Evolutionary conservation across 2,888 invertebrate genomes (phyloP), one percentile per base, ranked within the genome.

Genomic region (Tetheella fluctuosa): DNA sequence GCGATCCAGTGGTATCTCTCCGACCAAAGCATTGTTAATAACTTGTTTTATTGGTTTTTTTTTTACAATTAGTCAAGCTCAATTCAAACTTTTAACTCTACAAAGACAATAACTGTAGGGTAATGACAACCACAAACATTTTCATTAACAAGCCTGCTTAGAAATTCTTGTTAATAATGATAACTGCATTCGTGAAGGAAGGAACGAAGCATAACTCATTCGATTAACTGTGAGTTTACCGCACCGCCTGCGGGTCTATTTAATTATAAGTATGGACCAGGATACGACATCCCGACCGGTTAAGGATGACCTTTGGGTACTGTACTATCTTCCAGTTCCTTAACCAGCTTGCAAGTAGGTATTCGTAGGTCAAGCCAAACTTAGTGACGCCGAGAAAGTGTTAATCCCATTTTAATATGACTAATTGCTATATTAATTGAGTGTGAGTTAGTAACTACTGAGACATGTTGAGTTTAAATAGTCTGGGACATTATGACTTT

Each of bases 171-270:
- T 84, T 84, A 86, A 83, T 81, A 73, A 84, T 81, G 80, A 86
- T 86, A 90, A 88, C 88, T 85, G 83, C 84, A 85, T 83, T 81
- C 79, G 74, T 69, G 70, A 62, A 77, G 58, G 60, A 58, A 64
- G 79, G 85, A 85, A 91, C 88, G 83, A 90, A 85, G 86, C 91
- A 87, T 91, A 91, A 89, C 91, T 91, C 90, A 92, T 91, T 91
- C 84, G 87, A 90, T 92, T 91, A 89, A 88, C 75, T 61, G 65
- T 72, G 71, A 68, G 76, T 76, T 81, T 77, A 77, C 78, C 71
- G 69, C 73, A 48, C 75, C 65, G 79, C 76, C 89, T 91, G 92
- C 90, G 90, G 92, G 91, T 73, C 68, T 69, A 71, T 80, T 80
- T 84, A 85, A 84, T 81, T 82, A 76, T 75, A 70, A 74, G 79